A percentile compares a stretch with the other conserved stretches of the same genome.
These are phyloP conservation scores for Agonopterix alstromeriana DNA, from an alignment of 2,888 invertebrate species.

Conservation along the genomic window DNA sequence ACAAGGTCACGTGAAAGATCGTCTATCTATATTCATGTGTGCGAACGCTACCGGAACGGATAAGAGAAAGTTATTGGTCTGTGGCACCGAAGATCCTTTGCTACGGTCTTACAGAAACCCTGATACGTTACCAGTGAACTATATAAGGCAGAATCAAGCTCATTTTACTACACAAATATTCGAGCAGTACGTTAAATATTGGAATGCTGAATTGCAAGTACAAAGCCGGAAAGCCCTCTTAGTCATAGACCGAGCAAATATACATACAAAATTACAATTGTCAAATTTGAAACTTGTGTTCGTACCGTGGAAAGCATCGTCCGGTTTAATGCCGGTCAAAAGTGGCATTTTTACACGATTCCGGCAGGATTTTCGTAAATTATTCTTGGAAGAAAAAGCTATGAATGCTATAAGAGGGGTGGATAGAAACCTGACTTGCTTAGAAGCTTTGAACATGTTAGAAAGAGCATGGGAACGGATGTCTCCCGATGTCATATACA, in stretches of 20 bases:
- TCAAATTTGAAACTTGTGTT: conserved; percentile 37
- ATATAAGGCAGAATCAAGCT: conserved; percentile 31
- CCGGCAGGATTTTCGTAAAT: conserved; percentile 28
- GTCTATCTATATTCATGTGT: conserved; percentile 35
- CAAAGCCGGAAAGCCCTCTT: conserved; percentile 24
- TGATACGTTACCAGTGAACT: conserved; percentile 32
- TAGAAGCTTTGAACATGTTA: conserved; percentile 35
- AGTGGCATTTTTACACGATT: conserved; percentile 32
- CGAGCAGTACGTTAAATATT: conserved; percentile 36
- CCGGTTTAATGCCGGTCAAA: conserved; percentile 33
- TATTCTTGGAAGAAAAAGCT: conserved; percentile 31
- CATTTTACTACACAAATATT: conserved; percentile 37
- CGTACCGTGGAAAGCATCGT: conserved; percentile 37
- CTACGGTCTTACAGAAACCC: conserved; percentile 29
- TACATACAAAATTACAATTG: conserved; percentile 36
- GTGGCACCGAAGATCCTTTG: conserved; percentile 36
- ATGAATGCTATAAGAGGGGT: conserved; percentile 29
- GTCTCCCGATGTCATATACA: conserved; percentile 24
- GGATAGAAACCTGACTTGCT: conserved; percentile 31
- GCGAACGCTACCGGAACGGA: conserved; percentile 34
- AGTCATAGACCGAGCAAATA: conserved; percentile 34
- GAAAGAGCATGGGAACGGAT: conserved; percentile 35
- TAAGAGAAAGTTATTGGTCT: conserved; percentile 34
- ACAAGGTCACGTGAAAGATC: conserved; percentile 33
- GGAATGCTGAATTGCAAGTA: conserved; percentile 31